Base-by-base conservation (phyloP, 92 coral and sea anemone species). In the Meandrina meandrites region DNA sequence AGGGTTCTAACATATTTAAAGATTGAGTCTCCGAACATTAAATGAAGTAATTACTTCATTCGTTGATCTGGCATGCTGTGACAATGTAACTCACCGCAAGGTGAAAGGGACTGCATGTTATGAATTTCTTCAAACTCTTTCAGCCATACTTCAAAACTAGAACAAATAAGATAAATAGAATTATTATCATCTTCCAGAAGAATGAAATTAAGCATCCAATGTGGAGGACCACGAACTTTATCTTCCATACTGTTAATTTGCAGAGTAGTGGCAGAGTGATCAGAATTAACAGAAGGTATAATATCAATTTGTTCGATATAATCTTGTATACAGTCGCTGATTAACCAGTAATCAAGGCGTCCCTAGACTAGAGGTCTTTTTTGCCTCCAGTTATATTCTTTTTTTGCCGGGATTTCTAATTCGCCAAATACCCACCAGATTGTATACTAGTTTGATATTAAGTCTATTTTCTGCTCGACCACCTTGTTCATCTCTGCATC, bases 361-460 rank as follows among this genome's bases (percentile, higher is more conserved):
- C 50, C 5, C 50, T 47, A 9, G 4, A 47, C 50, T 5, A 57
- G 16, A 4, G 66, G 24, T 14, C 66, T 15, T 16, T 5, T 57
- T 57, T 57, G 24, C 5, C 76, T 9, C 79, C 53, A 75, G n/a
- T 28, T 75, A 75, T 30, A 75, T 0, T 75, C 11, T 36, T 54
- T 75, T 42, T 45, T 75, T n/a, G n/a, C n/a, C n/a, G n/a, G n/a
- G n/a, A n/a, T n/a, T n/a, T n/a, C n/a, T n/a, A n/a, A n/a, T n/a
- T 75, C 79, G 79, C 79, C 79, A 5, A 21, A 75, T 75, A 13
- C 24, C 14, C 45, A 75, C 79, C 1, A 75, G 79, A 75, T 75
- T 58, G 57, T 42, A 75, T 47, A 34, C 79, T 22, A 45, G 51
- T 48, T 45, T 75, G 27, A 75, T 74, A 18, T 74, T 27, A 28